A percentile compares a stretch with the other conserved stretches of the same genome.
Conservation (phyloP, 2,113 vertebrate species). For the Aviceda subcristata region DNA sequence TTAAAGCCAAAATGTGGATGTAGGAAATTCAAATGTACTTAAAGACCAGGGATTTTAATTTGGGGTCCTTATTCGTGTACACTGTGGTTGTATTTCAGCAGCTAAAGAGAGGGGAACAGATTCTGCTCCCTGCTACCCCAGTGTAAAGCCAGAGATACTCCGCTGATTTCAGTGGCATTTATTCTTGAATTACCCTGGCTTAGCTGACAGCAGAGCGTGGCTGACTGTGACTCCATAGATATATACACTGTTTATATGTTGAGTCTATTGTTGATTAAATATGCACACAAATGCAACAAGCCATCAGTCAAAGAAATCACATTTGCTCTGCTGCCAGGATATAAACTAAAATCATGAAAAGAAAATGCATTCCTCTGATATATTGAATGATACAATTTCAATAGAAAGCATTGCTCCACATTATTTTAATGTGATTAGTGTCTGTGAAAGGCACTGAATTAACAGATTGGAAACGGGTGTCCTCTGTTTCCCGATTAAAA, state of each 20-base stretch:
- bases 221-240: neutral
- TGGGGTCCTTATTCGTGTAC: neutral
- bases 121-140: neutral
- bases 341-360: slow-evolving; percentile 60
- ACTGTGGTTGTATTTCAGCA: neutral
- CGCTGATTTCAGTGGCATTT: neutral
- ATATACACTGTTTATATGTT: slow-evolving; percentile 18
- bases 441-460: slow-evolving; percentile 19
- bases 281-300: slow-evolving; percentile 52
- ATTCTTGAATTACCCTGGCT: neutral
- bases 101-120: neutral
- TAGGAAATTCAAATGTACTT: neutral
- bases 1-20: neutral
- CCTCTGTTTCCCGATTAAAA: neutral
- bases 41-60: neutral
- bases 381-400: slow-evolving; percentile 25
- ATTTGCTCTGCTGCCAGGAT: slow-evolving; percentile 55
- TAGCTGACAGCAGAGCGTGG: neutral
- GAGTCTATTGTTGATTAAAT: slow-evolving; percentile 60
- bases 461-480: neutral
- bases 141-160: neutral
- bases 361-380: slow-evolving; percentile 38
- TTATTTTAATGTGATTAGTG: slow-evolving; percentile 37
- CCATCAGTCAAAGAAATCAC: slow-evolving; percentile 64
- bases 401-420: neutral